These are phyloP conservation scores for Calameuta filiformis DNA, from an alignment of 2,888 invertebrate species.

Conservation along the genomic window DNA sequence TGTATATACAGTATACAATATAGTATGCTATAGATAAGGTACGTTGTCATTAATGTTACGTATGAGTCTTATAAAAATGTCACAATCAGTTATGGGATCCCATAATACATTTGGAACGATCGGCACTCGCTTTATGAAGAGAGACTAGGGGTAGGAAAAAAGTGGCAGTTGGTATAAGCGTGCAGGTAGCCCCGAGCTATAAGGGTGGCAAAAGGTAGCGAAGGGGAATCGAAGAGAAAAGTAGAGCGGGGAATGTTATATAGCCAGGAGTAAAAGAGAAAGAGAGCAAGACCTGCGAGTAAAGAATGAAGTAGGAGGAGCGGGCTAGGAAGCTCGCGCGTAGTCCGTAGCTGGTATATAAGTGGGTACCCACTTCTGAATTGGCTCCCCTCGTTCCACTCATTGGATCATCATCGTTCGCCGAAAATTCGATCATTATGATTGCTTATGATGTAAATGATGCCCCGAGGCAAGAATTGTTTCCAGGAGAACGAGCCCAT, in stretches of 20 bases:
- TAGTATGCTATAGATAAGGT: too few species aligned
- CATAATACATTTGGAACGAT: too few species aligned
- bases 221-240: constrained; percentile 35
- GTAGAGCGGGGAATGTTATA: constrained; percentile 42
- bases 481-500: constrained; percentile 58
- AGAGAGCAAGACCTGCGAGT: constrained; percentile 26
- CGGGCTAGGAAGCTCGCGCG: constrained; percentile 23
- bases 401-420: constrained; percentile 65
- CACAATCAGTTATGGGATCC: too few species aligned
- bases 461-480: constrained; percentile 68
- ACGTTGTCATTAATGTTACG: too few species aligned
- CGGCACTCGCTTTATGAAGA: too few species aligned
- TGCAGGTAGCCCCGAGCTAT: constrained; percentile 58
- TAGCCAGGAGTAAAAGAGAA: constrained; percentile 19
- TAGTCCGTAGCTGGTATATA: constrained; percentile 49
- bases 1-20: too few species aligned
- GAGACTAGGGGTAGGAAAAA: constrained; percentile 13
- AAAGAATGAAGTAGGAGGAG: too few species aligned
- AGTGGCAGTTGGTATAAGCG: constrained; percentile 55
- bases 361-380: constrained; percentile 65
- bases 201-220: constrained; percentile 20
- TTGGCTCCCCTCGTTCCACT: constrained; percentile 64
- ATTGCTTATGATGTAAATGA: constrained; percentile 72
- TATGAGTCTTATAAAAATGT: too few species aligned
- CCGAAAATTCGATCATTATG: constrained; percentile 66